These are phyloP conservation scores for Chelon auratus DNA, from an alignment of 2,797 vertebrate species.

Conservation along the genomic window DNA sequence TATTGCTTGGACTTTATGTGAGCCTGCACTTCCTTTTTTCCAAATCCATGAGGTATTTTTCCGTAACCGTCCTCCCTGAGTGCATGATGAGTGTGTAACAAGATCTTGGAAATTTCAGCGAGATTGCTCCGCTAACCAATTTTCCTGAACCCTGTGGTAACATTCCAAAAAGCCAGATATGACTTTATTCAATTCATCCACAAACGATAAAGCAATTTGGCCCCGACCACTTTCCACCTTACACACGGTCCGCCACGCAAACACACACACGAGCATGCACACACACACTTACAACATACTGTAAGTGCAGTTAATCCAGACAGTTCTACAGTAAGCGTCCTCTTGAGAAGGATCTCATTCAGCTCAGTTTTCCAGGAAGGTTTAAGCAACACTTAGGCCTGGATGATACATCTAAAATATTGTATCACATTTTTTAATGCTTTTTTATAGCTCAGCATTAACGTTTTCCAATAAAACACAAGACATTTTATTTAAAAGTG, in stretches of 20 bases:
- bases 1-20: constrained; percentile 15
- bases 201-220: constrained; percentile 83
- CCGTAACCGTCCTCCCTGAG: constrained; percentile 58
- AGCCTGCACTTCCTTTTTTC: constrained; percentile 39
- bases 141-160: constrained; percentile 81
- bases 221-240: constrained; percentile 76
- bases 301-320: constrained; percentile 78
- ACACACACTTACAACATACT: constrained; percentile 55
- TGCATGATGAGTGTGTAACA: constrained; percentile 76
- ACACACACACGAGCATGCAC: constrained; percentile 10
- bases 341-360: constrained; percentile 78
- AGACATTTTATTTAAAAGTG: constrained; percentile 58
- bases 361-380: constrained; percentile 74
- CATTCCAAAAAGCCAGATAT: constrained; percentile 84
- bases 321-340: constrained; percentile 74
- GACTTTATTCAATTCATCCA: constrained; percentile 83
- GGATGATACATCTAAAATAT: constrained; percentile 61
- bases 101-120: constrained; percentile 75
- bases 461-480: constrained; percentile 50
- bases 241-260: constrained; percentile 44
- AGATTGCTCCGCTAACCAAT: constrained; percentile 80
- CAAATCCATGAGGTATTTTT: constrained; percentile 49
- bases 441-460: constrained; percentile 45
- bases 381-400: constrained; percentile 67
- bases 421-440: constrained; percentile 44